phyloP scores from a whole-genome alignment of 2,888 invertebrate species.

The Dynastes hyllus region DNA sequence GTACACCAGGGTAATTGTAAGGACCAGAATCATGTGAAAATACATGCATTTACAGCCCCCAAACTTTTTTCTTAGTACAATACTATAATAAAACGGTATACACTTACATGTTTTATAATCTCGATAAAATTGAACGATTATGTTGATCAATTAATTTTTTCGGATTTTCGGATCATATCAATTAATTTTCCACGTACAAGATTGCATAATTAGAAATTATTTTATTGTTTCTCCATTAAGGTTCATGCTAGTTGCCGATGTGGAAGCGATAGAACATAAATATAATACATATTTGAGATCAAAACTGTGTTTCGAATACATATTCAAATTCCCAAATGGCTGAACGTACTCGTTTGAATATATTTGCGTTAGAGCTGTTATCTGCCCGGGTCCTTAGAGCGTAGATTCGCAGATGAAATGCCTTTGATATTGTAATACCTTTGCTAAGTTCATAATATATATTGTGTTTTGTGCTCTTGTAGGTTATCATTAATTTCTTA shows the following conservation, averaged over 20 bases:
- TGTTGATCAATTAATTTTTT: not conserved
- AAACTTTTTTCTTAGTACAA: no score
- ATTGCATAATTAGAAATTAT: constrained; percentile 9
- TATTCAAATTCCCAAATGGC: constrained; percentile 70
- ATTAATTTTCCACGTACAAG: not conserved
- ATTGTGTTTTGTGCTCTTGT: constrained; percentile 62
- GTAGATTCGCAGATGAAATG: constrained; percentile 68
- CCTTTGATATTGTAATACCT: constrained; percentile 71
- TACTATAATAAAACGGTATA: no score
- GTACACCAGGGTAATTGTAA: no score
- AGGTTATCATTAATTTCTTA: constrained; percentile 56
- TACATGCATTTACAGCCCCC: no score
- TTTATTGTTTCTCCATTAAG: constrained; percentile 24
- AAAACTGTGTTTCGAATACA: constrained; percentile 61
- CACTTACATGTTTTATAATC: no score
- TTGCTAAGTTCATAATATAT: constrained; percentile 69
- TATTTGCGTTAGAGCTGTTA: constrained; percentile 67
- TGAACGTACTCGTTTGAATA: constrained; percentile 64
- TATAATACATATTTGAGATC: constrained; percentile 63
- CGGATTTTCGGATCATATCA: not conserved
- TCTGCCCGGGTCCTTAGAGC: constrained; percentile 66
- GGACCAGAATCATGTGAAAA: no score
- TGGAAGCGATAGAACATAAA: constrained; percentile 66
- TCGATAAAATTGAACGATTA: not conserved
- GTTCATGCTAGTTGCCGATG: constrained; percentile 50